Base-by-base conservation (phyloP, 1,140 invertebrate species). In the Lysiphlebus fabarum region DNA sequence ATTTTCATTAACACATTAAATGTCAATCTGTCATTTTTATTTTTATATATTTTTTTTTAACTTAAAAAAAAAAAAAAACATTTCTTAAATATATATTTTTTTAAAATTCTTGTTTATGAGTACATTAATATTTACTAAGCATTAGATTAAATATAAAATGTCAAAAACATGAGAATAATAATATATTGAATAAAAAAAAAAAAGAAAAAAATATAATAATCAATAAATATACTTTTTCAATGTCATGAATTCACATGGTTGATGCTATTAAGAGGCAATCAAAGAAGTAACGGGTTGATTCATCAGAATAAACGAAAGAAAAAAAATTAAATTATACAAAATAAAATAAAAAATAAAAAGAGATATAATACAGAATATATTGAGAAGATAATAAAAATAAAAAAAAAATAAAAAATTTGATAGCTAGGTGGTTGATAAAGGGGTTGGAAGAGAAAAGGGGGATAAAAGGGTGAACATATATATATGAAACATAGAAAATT, bases 401-500 rank as follows among this genome's bases (percentile, higher is more conserved):
- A 56, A 58, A 62, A 54, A 40, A 34, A 42, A 50, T 58, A 55
- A 58, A 54, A 59, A 57, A 58, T 47, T 47, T 36, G 53, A 60
- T 7, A 49, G 38, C 2, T n/a, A 47, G 36, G 43, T 44, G 44
- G 17, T 45, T 2, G 57, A 53, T n/a, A n/a, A n/a, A n/a, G n/a
- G 38, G 41, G 17, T 8, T 54, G 7, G 38, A 40, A 40, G 40
- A n/a, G 48, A 40, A 37, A 14, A 53, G 0, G 38, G 41, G n/a
- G 53, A 47, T 48, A 11, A 38, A 54, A 33, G 17, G 57, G 56
- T 40, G 45, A 53, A 58, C n/a, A n/a, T n/a, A n/a, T n/a, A n/a
- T n/a, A n/a, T n/a, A n/a, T 60, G 59, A 59, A 50, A 54, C 11
- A 66, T 63, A 54, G 67, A 61, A 49, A 62, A 56, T 70, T 62